These are phyloP conservation scores for Philopedon plagiatum DNA, from an alignment of 2,888 invertebrate species.

Conservation along the genomic window DNA sequence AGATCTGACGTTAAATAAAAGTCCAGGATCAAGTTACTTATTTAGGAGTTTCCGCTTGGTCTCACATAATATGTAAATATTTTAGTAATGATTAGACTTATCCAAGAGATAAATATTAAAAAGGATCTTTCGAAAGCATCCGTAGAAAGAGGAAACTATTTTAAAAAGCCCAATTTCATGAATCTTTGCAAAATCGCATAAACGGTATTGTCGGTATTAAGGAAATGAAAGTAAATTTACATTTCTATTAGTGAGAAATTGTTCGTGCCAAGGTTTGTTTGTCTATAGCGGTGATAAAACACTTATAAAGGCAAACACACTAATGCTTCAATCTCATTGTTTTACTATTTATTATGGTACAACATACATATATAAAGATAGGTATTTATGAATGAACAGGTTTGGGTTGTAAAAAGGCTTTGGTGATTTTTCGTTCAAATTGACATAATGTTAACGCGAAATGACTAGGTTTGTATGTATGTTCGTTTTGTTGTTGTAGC, in stretches of 20 bases:
- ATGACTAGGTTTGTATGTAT: too few species aligned
- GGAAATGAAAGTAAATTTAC: background rate
- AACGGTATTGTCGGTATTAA: background rate
- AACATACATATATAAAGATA: too few species aligned
- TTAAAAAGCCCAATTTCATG: background rate
- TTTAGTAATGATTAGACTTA: too few species aligned
- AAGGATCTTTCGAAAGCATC: background rate
- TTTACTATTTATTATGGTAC: background rate
- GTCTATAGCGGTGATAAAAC: background rate
- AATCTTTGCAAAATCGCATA: background rate
- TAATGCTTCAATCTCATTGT: background rate
- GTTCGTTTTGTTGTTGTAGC: too few species aligned
- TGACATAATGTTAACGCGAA: background rate
- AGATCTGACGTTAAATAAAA: too few species aligned
- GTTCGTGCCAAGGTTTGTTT: background rate
- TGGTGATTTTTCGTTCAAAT: background rate
- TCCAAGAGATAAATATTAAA: too few species aligned
- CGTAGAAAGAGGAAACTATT: background rate
- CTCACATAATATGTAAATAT: too few species aligned
- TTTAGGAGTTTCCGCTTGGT: too few species aligned
- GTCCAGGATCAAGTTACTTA: too few species aligned
- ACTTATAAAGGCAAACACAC: background rate
- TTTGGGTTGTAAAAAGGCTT: background rate
- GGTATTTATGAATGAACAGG: constrained; percentile 13
- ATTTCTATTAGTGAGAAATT: background rate